Base-by-base conservation (phyloP, 2,797 vertebrate genomes). In the Fistularia tabacaria region DNA sequence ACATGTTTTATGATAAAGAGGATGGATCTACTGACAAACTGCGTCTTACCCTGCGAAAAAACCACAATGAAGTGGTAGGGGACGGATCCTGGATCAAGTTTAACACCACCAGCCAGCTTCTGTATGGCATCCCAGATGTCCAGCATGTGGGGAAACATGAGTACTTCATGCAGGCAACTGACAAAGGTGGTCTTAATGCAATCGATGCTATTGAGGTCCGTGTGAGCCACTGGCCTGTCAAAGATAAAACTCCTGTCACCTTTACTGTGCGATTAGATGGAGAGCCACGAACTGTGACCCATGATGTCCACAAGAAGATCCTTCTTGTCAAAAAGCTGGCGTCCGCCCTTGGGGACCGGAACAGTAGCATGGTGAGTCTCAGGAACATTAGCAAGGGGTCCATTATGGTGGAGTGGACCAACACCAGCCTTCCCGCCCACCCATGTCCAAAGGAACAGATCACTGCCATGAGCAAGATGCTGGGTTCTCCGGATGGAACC, bases 1-100 rank as follows among this genome's bases (percentile, higher is more conserved):
- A 99, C 63, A 99, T 96, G 0, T 99, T 99, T 89, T 98, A 95
- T 0, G 97, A 99, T 67, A 86, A 87, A 13, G 94, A 98, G 43
- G 97, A 99, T 7, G 97, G 96, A 41, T 96, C 95, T n/a, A 98
- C 96, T 0, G 97, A 99, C 79, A 97, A 98, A 65, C 87, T 99
- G 47, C 92, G 94, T 62, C 85, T 99, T 37, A 94, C 94, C 1
- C 64, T 99, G 74, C 93, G 93, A 66, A 90, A 94, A 46, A 93
- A 93, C 66, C 91, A 93, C 58, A 92, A 92, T 53, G 93, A 97
- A 12, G 82, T 90, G 53, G 87, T 95, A 0, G 91, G 88, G 3
- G 95, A 97, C 51, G 91, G 89, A 43, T 95, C 93, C 0, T 99
- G 97, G 97, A 96, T 99, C 37, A 95, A 95, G 79, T 97, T 99